phyloP scores from a whole-genome alignment of 2,113 vertebrate genomes.

The Excalfactoria chinensis region DNA sequence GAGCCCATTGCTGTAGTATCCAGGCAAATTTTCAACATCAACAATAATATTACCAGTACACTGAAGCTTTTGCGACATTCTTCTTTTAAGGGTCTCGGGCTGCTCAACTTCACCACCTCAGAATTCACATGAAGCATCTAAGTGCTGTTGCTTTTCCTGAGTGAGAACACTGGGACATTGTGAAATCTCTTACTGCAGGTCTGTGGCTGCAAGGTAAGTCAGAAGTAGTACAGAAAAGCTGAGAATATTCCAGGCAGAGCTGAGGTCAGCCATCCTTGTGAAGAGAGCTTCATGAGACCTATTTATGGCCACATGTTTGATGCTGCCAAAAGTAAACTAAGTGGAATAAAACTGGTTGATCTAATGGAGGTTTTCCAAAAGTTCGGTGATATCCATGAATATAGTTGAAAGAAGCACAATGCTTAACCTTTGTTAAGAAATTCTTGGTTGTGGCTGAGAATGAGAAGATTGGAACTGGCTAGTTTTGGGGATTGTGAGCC shows the following conservation, averaged over 20 bases:
- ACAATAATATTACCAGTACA: slow-evolving; percentile 24
- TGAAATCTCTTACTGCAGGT: neutral
- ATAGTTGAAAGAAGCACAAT: neutral
- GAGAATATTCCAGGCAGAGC: neutral
- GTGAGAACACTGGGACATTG: neutral
- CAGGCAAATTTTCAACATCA: slow-evolving; percentile 51
- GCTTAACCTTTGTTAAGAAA: neutral
- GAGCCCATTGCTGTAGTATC: slow-evolving; percentile 12
- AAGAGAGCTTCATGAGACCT: neutral
- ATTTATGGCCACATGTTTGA: neutral
- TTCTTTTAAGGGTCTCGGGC: neutral
- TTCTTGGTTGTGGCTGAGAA: neutral
- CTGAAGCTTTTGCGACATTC: neutral
- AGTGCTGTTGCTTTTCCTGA: neutral
- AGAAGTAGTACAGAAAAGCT: neutral
- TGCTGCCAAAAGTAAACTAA: neutral
- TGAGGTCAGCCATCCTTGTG: neutral
- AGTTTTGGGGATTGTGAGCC: neutral
- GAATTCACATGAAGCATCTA: neutral
- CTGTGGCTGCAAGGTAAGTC: neutral
- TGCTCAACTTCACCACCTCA: neutral
- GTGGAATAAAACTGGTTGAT: neutral
- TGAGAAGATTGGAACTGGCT: neutral
- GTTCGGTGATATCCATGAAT: neutral
- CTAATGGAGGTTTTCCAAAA: neutral